Evolutionary conservation across 37 sponge, comb jelly and placozoan species (phyloP), one percentile per base, ranked within the genome.

Genomic region (Axinella damicornis): DNA sequence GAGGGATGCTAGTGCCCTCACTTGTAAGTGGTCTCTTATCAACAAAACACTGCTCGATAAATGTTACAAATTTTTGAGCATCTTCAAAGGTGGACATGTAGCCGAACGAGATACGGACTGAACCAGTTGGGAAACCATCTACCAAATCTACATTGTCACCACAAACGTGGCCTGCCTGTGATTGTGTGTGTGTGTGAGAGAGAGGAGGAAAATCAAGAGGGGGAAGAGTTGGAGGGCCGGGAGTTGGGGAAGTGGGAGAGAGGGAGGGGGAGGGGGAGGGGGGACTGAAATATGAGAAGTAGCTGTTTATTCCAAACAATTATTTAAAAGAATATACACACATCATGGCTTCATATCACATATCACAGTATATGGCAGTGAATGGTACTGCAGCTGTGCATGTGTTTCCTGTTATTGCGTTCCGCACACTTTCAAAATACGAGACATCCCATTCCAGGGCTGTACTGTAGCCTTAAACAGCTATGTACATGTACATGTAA

Each of bases 111-210:
- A 95, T 68, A 5, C 98, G 84, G 27, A 97, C 85, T 31, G 88
- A 90, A 5, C 98, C 98, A 60, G 96, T 97, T 21, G 98, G 98
- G 11, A 21, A 28, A 14, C 98, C 98, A 25, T 92, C 74, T 17
- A 97, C 68, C 15, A 97, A 20, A 68, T 95, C 98, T 59, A 97
- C 33, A 20, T 39, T 28, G 65, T 95, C 98, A 18, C 98, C 98
- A 88, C 98, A 97, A 4, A 74, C 76, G 65, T 97, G 98, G 33
- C 98, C 98, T 71, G 92, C 89, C 95, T 95, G 71, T 2, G 71
- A 34, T 21, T 2, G 38, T 33, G 11, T 6, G 13, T 33, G 71
- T 33, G 71, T 11, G 71, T 14, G 37, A 33, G 71, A 18, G 38
- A 21, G 65, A 0, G 65, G 38, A 24, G 2, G 79, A 30, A 1